A percentile compares a stretch with the other conserved stretches of the same genome.
Evolutionary conservation across 2,888 invertebrate species (phyloP).

Genomic region (Allygus modestus): DNA sequence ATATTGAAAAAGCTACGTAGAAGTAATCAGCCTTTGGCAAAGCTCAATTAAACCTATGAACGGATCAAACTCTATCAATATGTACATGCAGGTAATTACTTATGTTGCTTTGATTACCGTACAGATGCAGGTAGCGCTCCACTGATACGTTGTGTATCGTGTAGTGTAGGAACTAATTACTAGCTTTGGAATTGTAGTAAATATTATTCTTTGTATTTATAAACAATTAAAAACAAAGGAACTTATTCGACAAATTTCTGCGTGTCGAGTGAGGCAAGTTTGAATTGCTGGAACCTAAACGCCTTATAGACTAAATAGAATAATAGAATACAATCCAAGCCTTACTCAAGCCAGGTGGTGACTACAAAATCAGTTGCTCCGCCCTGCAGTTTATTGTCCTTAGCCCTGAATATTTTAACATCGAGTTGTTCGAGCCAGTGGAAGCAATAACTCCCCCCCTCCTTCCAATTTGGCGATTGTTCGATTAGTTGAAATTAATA

Average conservation of each 20-base stretch:
- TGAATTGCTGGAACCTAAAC: too few species aligned
- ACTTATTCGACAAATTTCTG: too few species aligned
- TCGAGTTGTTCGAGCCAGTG: background rate
- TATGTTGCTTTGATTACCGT: background rate
- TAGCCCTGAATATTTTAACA: background rate
- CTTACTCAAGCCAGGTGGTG: background rate
- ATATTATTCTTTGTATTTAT: too few species aligned
- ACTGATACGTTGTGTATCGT: too few species aligned
- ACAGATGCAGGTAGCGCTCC: background rate
- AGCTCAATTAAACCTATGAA: too few species aligned
- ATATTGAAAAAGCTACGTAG: too few species aligned
- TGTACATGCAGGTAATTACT: background rate
- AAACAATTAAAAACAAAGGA: too few species aligned
- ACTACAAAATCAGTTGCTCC: background rate
- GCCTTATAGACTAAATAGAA: too few species aligned
- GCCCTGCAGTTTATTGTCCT: background rate
- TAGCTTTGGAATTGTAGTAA: too few species aligned
- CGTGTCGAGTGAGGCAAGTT: too few species aligned
- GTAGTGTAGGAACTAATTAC: too few species aligned
- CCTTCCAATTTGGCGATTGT: background rate
- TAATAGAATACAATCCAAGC: background rate
- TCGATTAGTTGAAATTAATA: background rate
- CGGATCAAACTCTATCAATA: background rate
- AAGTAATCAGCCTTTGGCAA: too few species aligned
- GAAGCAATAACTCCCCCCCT: background rate